A percentile compares a stretch with the other conserved stretches of the same genome.
phyloP scores from a whole-genome alignment of 2,888 invertebrate species.

The Polyploca ridens region DNA sequence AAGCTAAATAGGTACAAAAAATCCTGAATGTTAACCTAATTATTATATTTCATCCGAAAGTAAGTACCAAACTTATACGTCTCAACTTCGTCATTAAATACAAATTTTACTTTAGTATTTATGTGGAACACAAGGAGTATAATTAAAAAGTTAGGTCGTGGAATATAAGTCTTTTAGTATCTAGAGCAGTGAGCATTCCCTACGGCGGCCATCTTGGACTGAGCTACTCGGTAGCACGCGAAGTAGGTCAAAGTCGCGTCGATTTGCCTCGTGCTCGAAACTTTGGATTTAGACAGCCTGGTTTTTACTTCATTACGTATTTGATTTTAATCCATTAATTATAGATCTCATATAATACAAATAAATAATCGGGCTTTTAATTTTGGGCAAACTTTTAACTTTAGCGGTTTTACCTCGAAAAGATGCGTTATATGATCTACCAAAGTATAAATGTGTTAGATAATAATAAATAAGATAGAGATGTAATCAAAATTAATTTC shows the following conservation, averaged over 20 bases:
- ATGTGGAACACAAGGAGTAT: slow-evolving; percentile 29
- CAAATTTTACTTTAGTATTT: slow-evolving; percentile 14
- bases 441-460: too few relatives aligned
- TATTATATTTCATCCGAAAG: not conserved
- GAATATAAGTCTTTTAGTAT: slow-evolving; percentile 42
- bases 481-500: too few relatives aligned
- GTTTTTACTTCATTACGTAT: slow-evolving; percentile 20
- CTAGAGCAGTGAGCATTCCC: slow-evolving; percentile 54
- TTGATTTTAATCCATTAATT: slow-evolving; percentile 10
- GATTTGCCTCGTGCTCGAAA: slow-evolving; percentile 56
- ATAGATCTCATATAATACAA: slow-evolving; percentile 25
- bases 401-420: too few relatives aligned
- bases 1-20: not conserved
- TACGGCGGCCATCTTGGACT: slow-evolving; percentile 64
- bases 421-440: too few relatives aligned
- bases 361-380: too few relatives aligned
- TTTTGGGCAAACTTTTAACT: too few relatives aligned
- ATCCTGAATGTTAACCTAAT: not conserved
- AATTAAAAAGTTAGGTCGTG: slow-evolving; percentile 28
- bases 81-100: not conserved
- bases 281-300: slow-evolving; percentile 37
- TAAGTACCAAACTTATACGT: not conserved
- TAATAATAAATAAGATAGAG: too few relatives aligned
- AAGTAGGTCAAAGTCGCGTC: slow-evolving; percentile 76
- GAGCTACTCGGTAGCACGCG: slow-evolving; percentile 47